Evolutionary conservation across 1,140 invertebrate genomes (phyloP).

Genomic region (Conus betulinus): DNA sequence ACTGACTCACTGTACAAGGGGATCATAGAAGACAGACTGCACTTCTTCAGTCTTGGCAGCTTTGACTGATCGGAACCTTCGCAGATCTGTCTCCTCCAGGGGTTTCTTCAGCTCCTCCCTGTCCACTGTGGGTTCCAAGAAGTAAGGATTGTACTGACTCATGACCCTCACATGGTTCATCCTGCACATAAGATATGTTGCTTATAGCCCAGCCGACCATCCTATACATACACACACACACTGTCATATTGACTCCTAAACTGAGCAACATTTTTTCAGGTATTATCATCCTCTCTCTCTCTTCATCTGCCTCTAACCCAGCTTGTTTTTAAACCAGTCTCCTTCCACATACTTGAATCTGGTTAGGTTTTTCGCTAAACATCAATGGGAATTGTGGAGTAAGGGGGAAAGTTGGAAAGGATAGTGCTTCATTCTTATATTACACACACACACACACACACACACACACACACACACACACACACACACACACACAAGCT

Average conservation of each 20-base stretch:
- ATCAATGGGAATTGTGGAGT: no score
- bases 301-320: no score
- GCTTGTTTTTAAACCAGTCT: no score
- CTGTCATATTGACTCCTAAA: no score
- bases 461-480: slow-evolving; percentile 1
- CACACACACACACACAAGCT: background rate
- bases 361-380: no score
- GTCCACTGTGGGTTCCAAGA: slow-evolving; percentile 53
- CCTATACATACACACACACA: slow-evolving; percentile 35
- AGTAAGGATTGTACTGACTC: slow-evolving; percentile 46
- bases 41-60: slow-evolving; percentile 61
- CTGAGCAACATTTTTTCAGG: no score
- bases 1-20: slow-evolving; percentile 53
- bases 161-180: slow-evolving; percentile 38
- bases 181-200: no score
- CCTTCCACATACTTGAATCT: no score
- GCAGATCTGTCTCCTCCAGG: slow-evolving; percentile 50
- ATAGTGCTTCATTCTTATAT: no score
- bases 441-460: background rate
- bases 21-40: slow-evolving; percentile 57
- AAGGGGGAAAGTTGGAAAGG: no score
- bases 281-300: no score
- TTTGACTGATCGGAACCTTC: slow-evolving; percentile 63
- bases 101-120: slow-evolving; percentile 52
- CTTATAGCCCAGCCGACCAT: no score